Percentiles rank a stretch among this genome's conserved stretches.
Evolutionary conservation across 2,113 vertebrate genomes (phyloP).

Genomic region (Apistogramma diplotaenia): DNA sequence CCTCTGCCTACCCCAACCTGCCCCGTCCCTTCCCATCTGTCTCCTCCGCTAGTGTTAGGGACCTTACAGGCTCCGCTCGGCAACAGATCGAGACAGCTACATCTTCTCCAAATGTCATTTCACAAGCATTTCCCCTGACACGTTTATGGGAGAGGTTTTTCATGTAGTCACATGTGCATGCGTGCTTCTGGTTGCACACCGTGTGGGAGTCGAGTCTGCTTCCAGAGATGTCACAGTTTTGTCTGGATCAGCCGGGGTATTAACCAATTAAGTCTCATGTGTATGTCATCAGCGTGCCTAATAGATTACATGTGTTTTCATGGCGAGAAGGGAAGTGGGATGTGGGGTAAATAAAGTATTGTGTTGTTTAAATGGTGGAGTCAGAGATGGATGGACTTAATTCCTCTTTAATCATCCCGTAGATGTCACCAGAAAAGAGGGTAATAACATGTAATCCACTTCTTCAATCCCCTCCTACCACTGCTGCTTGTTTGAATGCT

Average conservation of each 20-base stretch:
- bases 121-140: conserved; percentile 47
- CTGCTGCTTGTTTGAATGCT: conserved; percentile 21
- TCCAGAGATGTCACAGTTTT: not conserved
- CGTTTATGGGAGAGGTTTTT: conserved; percentile 44
- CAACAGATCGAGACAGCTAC: conserved; percentile 53
- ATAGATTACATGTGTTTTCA: conserved; percentile 13
- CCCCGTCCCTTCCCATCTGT: conserved; percentile 50
- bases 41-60: conserved; percentile 26
- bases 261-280: conserved; percentile 1
- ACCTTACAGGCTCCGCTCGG: conserved; percentile 42
- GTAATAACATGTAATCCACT: conserved; percentile 52
- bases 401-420: conserved; percentile 47
- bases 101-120: conserved; percentile 64
- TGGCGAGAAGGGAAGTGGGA: not conserved
- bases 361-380: conserved; percentile 12
- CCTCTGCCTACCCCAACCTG: conserved; percentile 27
- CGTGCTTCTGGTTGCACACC: not conserved
- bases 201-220: not conserved
- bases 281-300: not conserved
- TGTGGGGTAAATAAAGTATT: conserved; percentile 8
- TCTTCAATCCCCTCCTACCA: conserved; percentile 33
- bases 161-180: conserved; percentile 47
- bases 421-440: conserved; percentile 41
- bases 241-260: conserved; percentile 9
- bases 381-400: conserved; percentile 37